phyloP scores from a whole-genome alignment of 2,797 vertebrate species.

The Pseudochromis fuscus region DNA sequence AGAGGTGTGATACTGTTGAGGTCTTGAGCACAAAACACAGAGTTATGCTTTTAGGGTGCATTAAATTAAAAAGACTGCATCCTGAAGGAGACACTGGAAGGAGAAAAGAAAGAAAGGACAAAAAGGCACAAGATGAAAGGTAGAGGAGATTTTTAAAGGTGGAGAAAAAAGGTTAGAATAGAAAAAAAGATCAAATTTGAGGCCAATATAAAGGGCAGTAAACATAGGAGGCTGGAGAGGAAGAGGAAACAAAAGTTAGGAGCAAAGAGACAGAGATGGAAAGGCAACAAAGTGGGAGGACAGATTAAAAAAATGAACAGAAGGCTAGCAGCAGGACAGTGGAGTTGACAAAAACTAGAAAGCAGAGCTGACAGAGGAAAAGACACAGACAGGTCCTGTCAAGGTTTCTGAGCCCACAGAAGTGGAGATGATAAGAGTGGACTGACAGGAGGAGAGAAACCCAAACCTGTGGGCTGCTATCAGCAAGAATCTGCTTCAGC shows the following conservation, averaged over 20 bases:
- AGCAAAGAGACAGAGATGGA: constrained; percentile 27
- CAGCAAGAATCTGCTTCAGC: background rate
- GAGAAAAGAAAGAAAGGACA: background rate
- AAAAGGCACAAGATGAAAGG: constrained; percentile 15
- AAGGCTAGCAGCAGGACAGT: constrained; percentile 50
- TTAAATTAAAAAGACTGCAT: background rate
- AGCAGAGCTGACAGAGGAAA: constrained; percentile 31
- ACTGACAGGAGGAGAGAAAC: constrained; percentile 25
- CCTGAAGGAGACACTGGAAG: background rate
- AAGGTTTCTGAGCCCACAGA: constrained; percentile 42
- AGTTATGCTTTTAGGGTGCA: constrained; percentile 1
- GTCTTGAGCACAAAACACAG: constrained; percentile 1
- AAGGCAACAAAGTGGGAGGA: constrained; percentile 38
- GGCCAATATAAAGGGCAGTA: constrained; percentile 21
- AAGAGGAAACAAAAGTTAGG: constrained; percentile 38
- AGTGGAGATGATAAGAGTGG: constrained; percentile 36
- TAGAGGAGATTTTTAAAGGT: constrained; percentile 8
- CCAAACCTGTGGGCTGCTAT: background rate
- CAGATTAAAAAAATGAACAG: constrained; percentile 53
- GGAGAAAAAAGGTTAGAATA: background rate
- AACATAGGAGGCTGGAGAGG: background rate
- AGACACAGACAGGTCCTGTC: constrained; percentile 21
- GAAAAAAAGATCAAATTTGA: constrained; percentile 5
- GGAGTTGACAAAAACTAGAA: constrained; percentile 47
- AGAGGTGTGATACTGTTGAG: constrained; percentile 11